Evolutionary conservation across 2,888 invertebrate species (phyloP).

Genomic region (Stegana nigrithorax): DNA sequence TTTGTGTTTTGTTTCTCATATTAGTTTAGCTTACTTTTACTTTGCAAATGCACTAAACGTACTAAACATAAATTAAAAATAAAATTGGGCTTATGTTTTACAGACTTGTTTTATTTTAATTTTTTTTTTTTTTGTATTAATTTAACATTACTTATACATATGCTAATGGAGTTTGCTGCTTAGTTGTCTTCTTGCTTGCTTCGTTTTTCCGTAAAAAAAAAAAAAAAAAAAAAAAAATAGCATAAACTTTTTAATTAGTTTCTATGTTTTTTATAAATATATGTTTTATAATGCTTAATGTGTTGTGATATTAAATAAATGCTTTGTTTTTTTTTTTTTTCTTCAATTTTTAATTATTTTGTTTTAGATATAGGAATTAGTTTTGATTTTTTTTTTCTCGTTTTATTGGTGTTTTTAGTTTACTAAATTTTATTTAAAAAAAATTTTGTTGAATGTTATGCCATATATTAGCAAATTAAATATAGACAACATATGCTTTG

Average conservation of each 20-base stretch:
- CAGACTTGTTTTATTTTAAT: conserved; percentile 8
- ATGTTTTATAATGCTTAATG: neutral
- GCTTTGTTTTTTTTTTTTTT: conserved; percentile 7
- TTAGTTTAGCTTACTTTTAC: no score
- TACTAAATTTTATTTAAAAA: conserved; percentile 15
- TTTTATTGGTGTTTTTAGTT: no score
- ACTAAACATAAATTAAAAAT: neutral
- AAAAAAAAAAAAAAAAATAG: no score
- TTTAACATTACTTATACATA: conserved; percentile 17
- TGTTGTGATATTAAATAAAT: neutral
- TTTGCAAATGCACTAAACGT: neutral
- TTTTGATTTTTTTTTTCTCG: no score
- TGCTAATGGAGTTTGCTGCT: conserved; percentile 18
- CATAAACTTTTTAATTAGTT: neutral
- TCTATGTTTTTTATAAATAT: no score
- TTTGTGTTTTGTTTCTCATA: neutral
- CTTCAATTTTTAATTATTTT: conserved; percentile 1
- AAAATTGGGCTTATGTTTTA: conserved; percentile 15
- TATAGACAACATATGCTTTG: conserved; percentile 47
- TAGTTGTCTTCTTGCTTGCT: neutral
- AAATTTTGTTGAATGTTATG: conserved; percentile 24
- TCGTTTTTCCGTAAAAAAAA: neutral
- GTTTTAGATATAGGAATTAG: neutral
- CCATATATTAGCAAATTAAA: conserved; percentile 50
- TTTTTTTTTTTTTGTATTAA: neutral